Percentiles rank a stretch among this genome's conserved stretches.
Conservation (phyloP, 2,113 vertebrate species). For the Anoura caudifer region DNA sequence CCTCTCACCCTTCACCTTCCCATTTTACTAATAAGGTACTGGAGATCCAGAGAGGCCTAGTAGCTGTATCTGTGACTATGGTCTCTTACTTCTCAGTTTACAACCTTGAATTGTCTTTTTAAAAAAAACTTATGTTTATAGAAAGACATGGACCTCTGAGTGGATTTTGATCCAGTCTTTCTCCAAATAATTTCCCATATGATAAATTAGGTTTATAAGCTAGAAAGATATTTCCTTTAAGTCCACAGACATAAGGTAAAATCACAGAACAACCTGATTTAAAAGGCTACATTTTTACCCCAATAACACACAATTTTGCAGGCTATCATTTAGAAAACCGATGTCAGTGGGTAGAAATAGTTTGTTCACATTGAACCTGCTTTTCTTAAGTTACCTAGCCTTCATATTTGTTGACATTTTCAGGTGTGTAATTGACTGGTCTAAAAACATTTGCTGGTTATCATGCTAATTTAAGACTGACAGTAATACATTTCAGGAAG, state of each 20-base stretch:
- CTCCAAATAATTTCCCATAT: background rate
- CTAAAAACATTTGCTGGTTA: background rate
- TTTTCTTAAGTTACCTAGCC: background rate
- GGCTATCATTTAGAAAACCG: background rate
- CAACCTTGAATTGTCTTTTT: background rate
- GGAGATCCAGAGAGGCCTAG: background rate
- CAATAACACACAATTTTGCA: background rate
- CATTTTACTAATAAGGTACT: background rate
- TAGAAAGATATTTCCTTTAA: background rate
- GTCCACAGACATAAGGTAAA: slow-evolving; percentile 11
- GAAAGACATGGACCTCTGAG: background rate
- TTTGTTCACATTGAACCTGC: background rate
- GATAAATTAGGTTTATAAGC: background rate
- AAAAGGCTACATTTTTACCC: background rate
- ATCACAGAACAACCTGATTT: background rate
- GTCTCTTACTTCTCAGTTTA: background rate
- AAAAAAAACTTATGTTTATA: background rate
- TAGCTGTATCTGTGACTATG: background rate
- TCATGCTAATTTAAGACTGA: background rate
- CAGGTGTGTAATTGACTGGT: background rate
- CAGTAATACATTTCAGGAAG: background rate
- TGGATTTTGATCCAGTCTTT: background rate
- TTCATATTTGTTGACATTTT: slow-evolving; percentile 12
- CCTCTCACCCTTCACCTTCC: background rate
- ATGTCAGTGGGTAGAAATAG: background rate